These are phyloP conservation scores for Montifringilla adamsi DNA, from an alignment of 2,113 vertebrate species.

Conservation along the genomic window DNA sequence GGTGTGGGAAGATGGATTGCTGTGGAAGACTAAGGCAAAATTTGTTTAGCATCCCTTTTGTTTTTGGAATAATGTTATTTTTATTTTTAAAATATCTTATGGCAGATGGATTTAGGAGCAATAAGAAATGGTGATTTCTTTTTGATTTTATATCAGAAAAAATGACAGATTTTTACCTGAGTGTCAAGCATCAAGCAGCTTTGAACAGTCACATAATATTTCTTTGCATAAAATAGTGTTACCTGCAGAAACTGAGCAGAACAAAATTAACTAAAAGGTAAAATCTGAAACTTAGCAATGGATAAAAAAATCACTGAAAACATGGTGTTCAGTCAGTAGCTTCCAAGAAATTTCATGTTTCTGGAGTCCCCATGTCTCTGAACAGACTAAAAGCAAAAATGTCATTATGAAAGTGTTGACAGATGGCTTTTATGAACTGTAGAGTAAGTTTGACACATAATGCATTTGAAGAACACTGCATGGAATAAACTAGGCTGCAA, in stretches of 20 bases:
- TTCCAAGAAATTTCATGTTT: background rate
- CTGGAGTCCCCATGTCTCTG: background rate
- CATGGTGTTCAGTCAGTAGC: background rate
- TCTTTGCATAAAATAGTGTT: background rate
- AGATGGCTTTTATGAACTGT: conserved; percentile 1
- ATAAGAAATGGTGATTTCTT: background rate
- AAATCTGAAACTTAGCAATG: background rate
- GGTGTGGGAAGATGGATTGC: background rate
- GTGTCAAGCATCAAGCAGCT: background rate
- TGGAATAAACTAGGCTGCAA: background rate
- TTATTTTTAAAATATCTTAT: background rate
- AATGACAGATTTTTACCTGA: background rate
- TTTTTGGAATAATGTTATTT: background rate
- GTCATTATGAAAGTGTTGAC: background rate
- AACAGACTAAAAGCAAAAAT: background rate
- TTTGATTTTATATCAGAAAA: background rate
- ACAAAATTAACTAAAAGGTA: background rate
- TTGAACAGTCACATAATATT: background rate
- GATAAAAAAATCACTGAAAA: background rate
- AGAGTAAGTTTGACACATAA: background rate
- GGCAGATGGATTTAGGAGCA: background rate
- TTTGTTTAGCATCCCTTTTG: background rate
- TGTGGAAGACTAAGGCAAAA: background rate
- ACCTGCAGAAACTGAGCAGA: background rate
- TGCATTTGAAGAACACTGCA: background rate